phyloP scores from a whole-genome alignment of 1,140 invertebrate genomes.

The Aphaenogaster ashmeadi region DNA sequence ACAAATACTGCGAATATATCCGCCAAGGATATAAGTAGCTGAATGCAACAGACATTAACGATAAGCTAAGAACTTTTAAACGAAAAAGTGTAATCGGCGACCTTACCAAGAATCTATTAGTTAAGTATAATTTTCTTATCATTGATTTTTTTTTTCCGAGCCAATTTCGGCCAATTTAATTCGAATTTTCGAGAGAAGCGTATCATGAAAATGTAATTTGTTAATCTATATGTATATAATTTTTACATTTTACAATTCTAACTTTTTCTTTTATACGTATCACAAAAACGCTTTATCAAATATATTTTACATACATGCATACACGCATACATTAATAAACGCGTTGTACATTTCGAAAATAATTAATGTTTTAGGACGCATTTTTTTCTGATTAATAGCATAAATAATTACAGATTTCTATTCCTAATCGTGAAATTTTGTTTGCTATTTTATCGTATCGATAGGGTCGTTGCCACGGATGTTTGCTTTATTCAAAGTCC shows the following conservation, averaged over 20 bases:
- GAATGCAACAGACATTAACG: background rate
- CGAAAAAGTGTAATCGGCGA: background rate
- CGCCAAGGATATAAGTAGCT: background rate
- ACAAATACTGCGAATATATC: background rate
- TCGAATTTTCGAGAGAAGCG: background rate
- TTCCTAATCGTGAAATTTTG: background rate
- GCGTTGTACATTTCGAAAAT: background rate
- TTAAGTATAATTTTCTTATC: background rate
- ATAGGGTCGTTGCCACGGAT: constrained; percentile 12
- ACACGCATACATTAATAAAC: background rate
- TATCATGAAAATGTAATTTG: background rate
- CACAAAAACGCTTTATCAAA: background rate
- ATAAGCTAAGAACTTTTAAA: background rate
- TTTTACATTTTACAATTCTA: background rate
- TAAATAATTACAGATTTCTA: constrained; percentile 7
- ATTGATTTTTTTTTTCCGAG: background rate
- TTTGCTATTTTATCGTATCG: constrained; percentile 1
- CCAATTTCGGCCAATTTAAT: background rate
- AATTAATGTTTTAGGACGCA: background rate
- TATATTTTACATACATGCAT: background rate
- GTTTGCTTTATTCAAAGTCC: constrained; percentile 10
- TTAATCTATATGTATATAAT: background rate
- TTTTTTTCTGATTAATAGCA: background rate
- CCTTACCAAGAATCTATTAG: background rate
- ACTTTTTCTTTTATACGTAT: background rate